A percentile compares a stretch with the other conserved stretches of the same genome.
Evolutionary conservation across 2,888 invertebrate species (phyloP).

Genomic region (Tachina lurida): DNA sequence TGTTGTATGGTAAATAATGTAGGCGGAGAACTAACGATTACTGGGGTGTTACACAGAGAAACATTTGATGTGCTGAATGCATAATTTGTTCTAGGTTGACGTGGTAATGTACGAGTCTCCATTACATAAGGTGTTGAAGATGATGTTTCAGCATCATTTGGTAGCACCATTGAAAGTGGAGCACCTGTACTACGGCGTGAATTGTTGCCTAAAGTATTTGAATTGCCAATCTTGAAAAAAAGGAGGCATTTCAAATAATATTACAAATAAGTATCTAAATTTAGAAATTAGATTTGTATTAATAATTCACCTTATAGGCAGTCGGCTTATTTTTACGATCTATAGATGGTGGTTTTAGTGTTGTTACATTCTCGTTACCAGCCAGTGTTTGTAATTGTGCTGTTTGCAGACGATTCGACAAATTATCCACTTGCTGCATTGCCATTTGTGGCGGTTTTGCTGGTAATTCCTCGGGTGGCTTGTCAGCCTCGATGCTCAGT

Average conservation of each 20-base stretch:
- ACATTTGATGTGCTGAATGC: conserved; percentile 64
- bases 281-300: neutral
- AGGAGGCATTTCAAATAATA: neutral
- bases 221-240: conserved; percentile 70
- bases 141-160: conserved; percentile 75
- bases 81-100: conserved; percentile 76
- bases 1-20: conserved; percentile 74
- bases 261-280: neutral
- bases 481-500: conserved; percentile 77
- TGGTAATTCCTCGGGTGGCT: conserved; percentile 78
- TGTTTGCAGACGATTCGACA: conserved; percentile 73
- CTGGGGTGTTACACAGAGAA: conserved; percentile 59
- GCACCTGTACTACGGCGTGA: conserved; percentile 78
- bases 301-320: conserved; percentile 82
- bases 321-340: conserved; percentile 86
- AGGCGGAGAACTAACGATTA: conserved; percentile 40
- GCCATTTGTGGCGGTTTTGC: conserved; percentile 78
- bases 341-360: conserved; percentile 84
- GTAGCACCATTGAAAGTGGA: conserved; percentile 79
- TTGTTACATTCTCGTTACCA: conserved; percentile 69
- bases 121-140: conserved; percentile 73
- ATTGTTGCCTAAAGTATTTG: conserved; percentile 76
- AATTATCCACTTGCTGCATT: conserved; percentile 73
- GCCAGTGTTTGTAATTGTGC: conserved; percentile 73
- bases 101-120: conserved; percentile 81